A percentile compares a stretch with the other conserved stretches of the same genome.
Conservation (phyloP, 2,797 vertebrate species). For the Neosilurus mollespiculum region DNA sequence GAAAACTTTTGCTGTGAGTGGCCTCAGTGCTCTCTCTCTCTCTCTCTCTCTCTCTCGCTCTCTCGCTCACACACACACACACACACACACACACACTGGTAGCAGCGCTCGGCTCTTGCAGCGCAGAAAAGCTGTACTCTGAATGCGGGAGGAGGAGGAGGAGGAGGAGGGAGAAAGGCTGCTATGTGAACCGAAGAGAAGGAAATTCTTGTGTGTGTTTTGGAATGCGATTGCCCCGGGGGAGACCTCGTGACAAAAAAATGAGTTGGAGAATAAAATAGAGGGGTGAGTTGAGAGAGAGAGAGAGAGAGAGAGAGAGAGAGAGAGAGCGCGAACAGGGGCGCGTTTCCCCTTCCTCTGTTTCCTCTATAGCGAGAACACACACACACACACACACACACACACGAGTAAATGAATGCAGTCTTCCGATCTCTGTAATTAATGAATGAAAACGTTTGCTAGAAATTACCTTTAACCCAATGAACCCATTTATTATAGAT, state of each 20-base stretch:
- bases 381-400: not conserved
- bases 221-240: constrained; percentile 81
- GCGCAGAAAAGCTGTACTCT: constrained; percentile 46
- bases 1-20: constrained; percentile 70
- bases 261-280: constrained; percentile 59
- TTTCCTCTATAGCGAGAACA: constrained; percentile 65
- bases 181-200: constrained; percentile 73
- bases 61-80: not conserved
- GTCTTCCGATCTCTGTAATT: not conserved
- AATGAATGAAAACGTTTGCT: constrained; percentile 11
- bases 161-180: constrained; percentile 49
- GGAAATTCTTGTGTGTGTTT: constrained; percentile 79
- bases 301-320: constrained; percentile 50
- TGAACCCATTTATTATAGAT: not conserved
- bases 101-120: constrained; percentile 3
- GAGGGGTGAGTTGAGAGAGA: constrained; percentile 58
- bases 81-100: not conserved
- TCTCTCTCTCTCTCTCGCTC: too few relatives aligned
- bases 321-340: constrained; percentile 47
- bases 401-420: not conserved
- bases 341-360: constrained; percentile 65
- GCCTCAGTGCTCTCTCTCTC: constrained; percentile 50
- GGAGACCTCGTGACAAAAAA: constrained; percentile 73
- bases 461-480: not conserved
- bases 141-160: constrained; percentile 56